phyloP scores from a whole-genome alignment of 2,797 vertebrate genomes.

The Nasua narica region DNA sequence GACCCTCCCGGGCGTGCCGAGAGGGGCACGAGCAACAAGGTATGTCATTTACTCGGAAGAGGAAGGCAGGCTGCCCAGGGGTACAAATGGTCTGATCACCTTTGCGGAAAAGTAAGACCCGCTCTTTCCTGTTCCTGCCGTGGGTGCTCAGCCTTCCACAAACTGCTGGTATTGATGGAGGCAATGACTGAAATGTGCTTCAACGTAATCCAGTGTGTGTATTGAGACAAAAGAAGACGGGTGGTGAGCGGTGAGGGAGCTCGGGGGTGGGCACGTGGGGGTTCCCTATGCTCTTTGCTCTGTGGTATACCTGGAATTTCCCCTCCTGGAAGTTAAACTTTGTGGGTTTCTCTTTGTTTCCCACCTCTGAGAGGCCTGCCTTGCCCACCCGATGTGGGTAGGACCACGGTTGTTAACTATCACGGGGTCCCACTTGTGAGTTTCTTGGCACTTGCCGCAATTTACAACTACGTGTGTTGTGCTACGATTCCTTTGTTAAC shows the following conservation, averaged over 20 bases:
- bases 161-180: not conserved
- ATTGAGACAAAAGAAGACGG: not conserved
- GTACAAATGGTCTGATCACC: too few species aligned
- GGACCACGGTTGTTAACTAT: not conserved
- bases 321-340: not conserved
- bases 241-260: not conserved
- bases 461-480: not conserved
- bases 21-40: not conserved
- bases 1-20: not conserved
- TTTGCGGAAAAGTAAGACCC: not conserved
- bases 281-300: too few species aligned
- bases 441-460: not conserved
- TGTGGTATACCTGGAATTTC: not conserved
- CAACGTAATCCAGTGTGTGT: not conserved
- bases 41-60: not conserved
- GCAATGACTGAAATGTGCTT: not conserved
- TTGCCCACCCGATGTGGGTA: not conserved
- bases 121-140: not conserved
- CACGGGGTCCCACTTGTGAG: not conserved
- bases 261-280: accelerated
- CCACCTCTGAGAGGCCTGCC: not conserved
- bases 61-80: not conserved
- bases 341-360: not conserved
- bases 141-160: not conserved
- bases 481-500: not conserved